Evolutionary conservation across 2,888 invertebrate genomes (phyloP).

Genomic region (Orthosia cruda): DNA sequence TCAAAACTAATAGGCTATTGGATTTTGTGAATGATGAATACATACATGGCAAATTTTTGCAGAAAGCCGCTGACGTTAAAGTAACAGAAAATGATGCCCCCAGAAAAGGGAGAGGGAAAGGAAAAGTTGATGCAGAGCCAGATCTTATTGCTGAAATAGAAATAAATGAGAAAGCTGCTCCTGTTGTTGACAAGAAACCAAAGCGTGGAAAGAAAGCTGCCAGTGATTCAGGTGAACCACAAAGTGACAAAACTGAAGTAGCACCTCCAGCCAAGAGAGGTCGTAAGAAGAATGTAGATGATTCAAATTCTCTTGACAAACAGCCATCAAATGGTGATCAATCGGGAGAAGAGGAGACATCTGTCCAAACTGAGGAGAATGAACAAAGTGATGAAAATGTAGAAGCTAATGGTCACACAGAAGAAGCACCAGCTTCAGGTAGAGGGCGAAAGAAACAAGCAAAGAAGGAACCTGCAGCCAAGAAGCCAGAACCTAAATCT

Average conservation of each 20-base stretch:
- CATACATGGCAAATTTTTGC: conserved; percentile 67
- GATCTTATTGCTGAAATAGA: conserved; percentile 68
- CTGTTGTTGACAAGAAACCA: conserved; percentile 75
- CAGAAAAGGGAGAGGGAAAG: conserved; percentile 86
- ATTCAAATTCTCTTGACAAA: conserved; percentile 74
- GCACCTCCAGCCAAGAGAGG: conserved; percentile 81
- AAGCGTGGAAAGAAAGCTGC: conserved; percentile 84
- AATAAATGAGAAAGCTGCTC: conserved; percentile 63
- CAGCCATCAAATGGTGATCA: conserved; percentile 76
- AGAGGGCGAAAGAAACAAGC: conserved; percentile 83
- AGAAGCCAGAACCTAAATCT: conserved; percentile 76
- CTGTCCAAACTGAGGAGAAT: conserved; percentile 71
- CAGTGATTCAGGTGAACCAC: conserved; percentile 71
- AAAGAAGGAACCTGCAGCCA: conserved; percentile 80
- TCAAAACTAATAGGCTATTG: background rate
- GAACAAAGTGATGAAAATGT: conserved; percentile 76
- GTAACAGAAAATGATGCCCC: conserved; percentile 81
- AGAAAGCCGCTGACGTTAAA: conserved; percentile 86
- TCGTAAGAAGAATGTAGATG: conserved; percentile 82
- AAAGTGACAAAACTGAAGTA: conserved; percentile 77
- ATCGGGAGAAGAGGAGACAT: conserved; percentile 78
- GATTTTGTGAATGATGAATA: conserved; percentile 12
- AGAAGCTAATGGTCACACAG: conserved; percentile 80
- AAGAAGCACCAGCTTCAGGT: conserved; percentile 72
- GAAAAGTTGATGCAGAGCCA: conserved; percentile 76